Percentiles rank a stretch among this genome's conserved stretches.
These are phyloP conservation scores for Xanthorhoe spadicearia DNA, from an alignment of 2,888 invertebrate genomes.

Conservation along the genomic window DNA sequence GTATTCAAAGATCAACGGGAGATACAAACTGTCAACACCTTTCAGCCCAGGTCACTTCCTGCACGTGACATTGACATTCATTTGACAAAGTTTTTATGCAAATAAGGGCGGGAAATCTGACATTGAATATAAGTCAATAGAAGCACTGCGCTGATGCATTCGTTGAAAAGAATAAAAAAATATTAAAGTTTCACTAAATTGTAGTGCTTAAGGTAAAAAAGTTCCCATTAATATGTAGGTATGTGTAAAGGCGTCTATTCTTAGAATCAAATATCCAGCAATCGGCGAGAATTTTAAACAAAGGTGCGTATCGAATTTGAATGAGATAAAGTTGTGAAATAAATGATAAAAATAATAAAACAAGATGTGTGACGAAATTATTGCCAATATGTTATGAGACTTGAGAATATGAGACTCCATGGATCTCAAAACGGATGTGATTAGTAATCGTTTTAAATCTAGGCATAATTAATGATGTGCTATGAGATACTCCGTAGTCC, in stretches of 20 bases:
- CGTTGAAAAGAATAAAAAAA: background rate
- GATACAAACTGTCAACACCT: constrained; percentile 32
- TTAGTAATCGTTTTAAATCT: constrained; percentile 20
- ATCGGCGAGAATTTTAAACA: constrained; percentile 37
- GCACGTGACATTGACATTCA: constrained; percentile 35
- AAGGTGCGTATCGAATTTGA: constrained; percentile 41
- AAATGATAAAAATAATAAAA: constrained; percentile 30
- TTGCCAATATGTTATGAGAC: constrained; percentile 37
- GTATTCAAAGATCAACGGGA: constrained; percentile 31
- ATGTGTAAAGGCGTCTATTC: constrained; percentile 5
- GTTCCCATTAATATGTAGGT: constrained; percentile 8
- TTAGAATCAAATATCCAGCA: constrained; percentile 28
- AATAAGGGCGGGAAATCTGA: constrained; percentile 25
- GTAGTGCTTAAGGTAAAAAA: background rate
- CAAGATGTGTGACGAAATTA: constrained; percentile 39
- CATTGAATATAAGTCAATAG: constrained; percentile 23
- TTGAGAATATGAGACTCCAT: constrained; percentile 29
- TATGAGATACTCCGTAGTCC: constrained; percentile 2
- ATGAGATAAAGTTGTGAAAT: constrained; percentile 42
- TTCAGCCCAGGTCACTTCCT: constrained; percentile 20
- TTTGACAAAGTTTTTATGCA: constrained; percentile 22
- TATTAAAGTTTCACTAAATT: background rate
- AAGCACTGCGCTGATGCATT: background rate
- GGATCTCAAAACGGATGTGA: constrained; percentile 29
- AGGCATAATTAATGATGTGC: constrained; percentile 17